These are phyloP conservation scores for Tolmerus cingulatus DNA, from an alignment of 2,888 invertebrate species.

Conservation along the genomic window DNA sequence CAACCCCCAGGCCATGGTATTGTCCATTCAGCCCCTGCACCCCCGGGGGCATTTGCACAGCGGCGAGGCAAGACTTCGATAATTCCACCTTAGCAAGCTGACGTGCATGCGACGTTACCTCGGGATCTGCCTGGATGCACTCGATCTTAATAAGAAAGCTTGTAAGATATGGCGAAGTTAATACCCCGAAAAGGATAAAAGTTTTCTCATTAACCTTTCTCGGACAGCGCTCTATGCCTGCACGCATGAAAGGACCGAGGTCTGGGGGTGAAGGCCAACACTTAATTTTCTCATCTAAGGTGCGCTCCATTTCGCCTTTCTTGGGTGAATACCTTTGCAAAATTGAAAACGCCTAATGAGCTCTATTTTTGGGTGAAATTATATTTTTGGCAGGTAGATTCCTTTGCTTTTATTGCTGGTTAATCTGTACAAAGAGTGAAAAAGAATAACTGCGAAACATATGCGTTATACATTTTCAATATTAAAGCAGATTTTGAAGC, in stretches of 20 bases:
- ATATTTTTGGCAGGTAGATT: neutral
- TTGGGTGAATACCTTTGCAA: neutral
- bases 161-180: conserved; percentile 27
- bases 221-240: conserved; percentile 1
- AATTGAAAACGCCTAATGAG: conserved; percentile 13
- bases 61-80: conserved; percentile 1
- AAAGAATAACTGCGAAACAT: neutral
- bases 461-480: too few relatives aligned
- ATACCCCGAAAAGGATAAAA: conserved; percentile 56
- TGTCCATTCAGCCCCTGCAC: conserved; percentile 6
- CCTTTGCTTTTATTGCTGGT: neutral
- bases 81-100: conserved; percentile 25
- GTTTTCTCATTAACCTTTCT: conserved; percentile 61
- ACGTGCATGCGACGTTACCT: neutral
- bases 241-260: neutral
- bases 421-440: neutral
- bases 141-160: conserved; percentile 45
- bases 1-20: neutral
- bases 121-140: conserved; percentile 35
- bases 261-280: neutral
- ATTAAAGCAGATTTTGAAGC: too few relatives aligned
- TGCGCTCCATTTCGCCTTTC: neutral
- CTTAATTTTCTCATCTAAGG: conserved; percentile 23
- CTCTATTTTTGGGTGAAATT: neutral
- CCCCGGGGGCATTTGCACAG: neutral